Base-by-base conservation (phyloP, 1,140 invertebrate genomes). In the Bemisia tabaci region DNA sequence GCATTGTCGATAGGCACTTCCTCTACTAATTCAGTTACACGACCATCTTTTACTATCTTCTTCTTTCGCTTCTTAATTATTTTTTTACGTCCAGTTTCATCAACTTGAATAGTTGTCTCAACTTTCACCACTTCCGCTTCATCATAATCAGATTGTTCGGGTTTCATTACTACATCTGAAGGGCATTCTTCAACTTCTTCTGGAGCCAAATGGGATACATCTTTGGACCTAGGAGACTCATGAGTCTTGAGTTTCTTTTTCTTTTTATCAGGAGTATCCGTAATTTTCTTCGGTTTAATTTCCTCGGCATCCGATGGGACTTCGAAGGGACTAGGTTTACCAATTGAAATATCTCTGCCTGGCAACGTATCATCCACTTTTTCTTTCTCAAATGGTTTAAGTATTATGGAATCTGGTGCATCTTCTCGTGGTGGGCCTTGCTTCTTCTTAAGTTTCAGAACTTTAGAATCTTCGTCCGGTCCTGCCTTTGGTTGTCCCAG, bases 401-500 rank as follows among this genome's bases (percentile, higher is more conserved):
- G 24, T 21, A 60, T 23, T 17, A 72, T 62, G n/a, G 66, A 61
- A 27, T 70, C 68, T 21, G 69, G 68, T 63, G 65, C 64, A 61
- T 73, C 62, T 64, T 71, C 63, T 68, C 67, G 21, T 1, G n/a
- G 26, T 1, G 61, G 62, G 1, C 67, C 67, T 64, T 64, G 67
- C 22, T 68, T 68, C 12, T 68, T 63, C 24, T 59, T 64, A 24
- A 68, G 26, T 12, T 58, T 68, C 11, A 68, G 59, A 64, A 63
- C 73, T n/a, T 66, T 66, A 26, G 60, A 62, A 71, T 78, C 74
- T 63, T 77, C 69, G 67, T 69, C 68, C 24, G 72, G 69, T 65
- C 76, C 74, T 66, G 79, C 74, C 65, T 77, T 73, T 24, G 73
- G 70, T 67, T 76, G 75, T 11, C 74, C 74, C 2, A 69, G 59